These are phyloP conservation scores for Poecilia wingei DNA, from an alignment of 2,797 vertebrate genomes.

Conservation along the genomic window DNA sequence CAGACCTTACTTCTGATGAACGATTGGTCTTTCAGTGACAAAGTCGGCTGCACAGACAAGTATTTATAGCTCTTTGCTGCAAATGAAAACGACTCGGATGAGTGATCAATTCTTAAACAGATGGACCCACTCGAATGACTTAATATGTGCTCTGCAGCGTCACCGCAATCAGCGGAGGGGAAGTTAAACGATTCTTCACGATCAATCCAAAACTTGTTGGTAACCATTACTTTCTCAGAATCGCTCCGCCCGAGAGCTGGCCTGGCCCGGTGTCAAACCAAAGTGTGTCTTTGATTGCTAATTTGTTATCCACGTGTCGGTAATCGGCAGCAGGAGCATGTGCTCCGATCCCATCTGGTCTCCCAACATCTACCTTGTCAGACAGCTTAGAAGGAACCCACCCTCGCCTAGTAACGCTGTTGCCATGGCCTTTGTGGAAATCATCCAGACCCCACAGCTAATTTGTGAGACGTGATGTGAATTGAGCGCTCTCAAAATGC, in stretches of 20 bases:
- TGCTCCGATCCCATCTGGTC: conserved; percentile 39
- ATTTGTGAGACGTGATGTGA: conserved; percentile 70
- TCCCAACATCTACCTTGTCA: conserved; percentile 38
- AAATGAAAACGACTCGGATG: conserved; percentile 16
- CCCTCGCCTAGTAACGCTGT: conserved; percentile 71
- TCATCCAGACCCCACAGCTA: conserved; percentile 60
- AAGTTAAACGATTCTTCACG: conserved; percentile 7
- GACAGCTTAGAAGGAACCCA: conserved; percentile 42
- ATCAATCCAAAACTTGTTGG: conserved; percentile 29
- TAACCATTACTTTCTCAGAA: conserved; percentile 18
- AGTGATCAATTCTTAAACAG: conserved; percentile 27
- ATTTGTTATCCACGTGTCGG: conserved; percentile 33
- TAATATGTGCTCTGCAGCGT: conserved; percentile 16
- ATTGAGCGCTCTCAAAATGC: conserved; percentile 71
- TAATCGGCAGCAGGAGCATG: conserved; percentile 32
- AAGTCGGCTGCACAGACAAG: background rate
- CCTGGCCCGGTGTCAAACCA: background rate
- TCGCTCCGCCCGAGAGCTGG: background rate
- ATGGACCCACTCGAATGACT: conserved; percentile 31
- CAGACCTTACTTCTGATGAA: background rate
- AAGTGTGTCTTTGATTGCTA: conserved; percentile 22
- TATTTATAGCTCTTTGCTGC: background rate
- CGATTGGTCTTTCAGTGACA: background rate
- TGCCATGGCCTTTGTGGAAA: conserved; percentile 75
- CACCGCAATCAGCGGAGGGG: conserved; percentile 7